Evolutionary conservation across 1,140 invertebrate species (phyloP), one percentile per base, ranked within the genome.

Genomic region (Drosophila arizonae): DNA sequence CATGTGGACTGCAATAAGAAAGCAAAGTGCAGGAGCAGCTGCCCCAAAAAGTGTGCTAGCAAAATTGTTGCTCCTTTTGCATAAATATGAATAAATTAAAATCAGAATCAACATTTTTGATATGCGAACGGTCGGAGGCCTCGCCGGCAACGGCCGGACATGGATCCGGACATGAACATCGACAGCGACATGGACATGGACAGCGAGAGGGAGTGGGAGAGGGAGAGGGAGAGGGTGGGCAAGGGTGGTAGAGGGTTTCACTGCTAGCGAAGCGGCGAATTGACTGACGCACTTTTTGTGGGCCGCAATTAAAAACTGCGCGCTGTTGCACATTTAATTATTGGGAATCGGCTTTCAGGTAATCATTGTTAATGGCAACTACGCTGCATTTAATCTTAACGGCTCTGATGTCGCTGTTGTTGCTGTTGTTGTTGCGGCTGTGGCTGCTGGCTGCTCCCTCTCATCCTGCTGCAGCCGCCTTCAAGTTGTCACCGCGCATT

Each of bases 81-180:
- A 86, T 86, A 86, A 86, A 86, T 86, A 86, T 86, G 81, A 86
- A 86, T 86, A 86, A 86, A 86, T 86, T 86, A 86, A 87, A 86
- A 82, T 86, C 64, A 72, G 82, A 86, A 86, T 86, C 79, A 86
- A 86, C 81, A 82, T 76, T 81, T 62, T 87, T 86, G 81, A 87
- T 86, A 86, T 87, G 79, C 71, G 71, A 58, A 64, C 72, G 56
- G 54, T 64, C 33, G 17, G 58, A 33, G 36, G 46, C 10, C 45
- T 52, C 55, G 48, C 15, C 52, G 28, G 67, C 51, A 33, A 39
- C 51, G 45, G 4, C 48, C 64, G 74, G 54, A 62, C 51, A 41
- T 43, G 55, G 41, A 48, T 43, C 45, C 54, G 21, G 69, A 67
- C 43, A 50, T 21, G 33, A 33, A 50, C 33, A 55, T 28, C 30